Evolutionary conservation across 1,140 invertebrate genomes (phyloP).

Genomic region (Caerostris darwini): DNA sequence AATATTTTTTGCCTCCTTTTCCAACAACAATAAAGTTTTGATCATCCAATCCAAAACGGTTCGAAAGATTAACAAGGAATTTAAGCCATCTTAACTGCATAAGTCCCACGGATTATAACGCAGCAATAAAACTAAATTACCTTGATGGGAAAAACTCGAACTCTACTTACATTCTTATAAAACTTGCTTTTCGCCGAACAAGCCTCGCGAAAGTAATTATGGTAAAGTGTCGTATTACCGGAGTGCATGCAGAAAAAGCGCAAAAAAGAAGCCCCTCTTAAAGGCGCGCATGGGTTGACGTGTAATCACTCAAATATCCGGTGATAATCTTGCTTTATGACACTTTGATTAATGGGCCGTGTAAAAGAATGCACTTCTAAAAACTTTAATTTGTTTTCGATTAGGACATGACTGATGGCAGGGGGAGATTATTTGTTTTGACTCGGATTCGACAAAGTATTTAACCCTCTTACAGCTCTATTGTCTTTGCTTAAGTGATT

Average conservation of each 20-base stretch:
- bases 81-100: no score
- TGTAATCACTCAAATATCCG: conserved; percentile 7
- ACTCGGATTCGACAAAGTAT: no score
- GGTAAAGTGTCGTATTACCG: not conserved
- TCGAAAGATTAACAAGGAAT: no score
- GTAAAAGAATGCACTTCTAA: not conserved
- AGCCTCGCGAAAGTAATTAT: conserved; percentile 4
- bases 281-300: not conserved
- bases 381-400: conserved; percentile 33
- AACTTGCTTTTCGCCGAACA: not conserved
- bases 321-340: conserved; percentile 8
- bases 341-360: conserved; percentile 24
- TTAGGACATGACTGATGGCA: not conserved
- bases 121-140: no score
- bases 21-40: no score
- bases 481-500: no score
- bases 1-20: no score
- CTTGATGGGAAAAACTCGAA: not conserved
- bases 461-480: no score
- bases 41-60: no score
- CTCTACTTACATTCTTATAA: not conserved
- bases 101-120: no score
- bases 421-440: no score
- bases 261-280: not conserved
- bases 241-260: not conserved